Evolutionary conservation across 2,113 vertebrate species (phyloP), one percentile per base, ranked within the genome.

Genomic region (Aix galericulata): DNA sequence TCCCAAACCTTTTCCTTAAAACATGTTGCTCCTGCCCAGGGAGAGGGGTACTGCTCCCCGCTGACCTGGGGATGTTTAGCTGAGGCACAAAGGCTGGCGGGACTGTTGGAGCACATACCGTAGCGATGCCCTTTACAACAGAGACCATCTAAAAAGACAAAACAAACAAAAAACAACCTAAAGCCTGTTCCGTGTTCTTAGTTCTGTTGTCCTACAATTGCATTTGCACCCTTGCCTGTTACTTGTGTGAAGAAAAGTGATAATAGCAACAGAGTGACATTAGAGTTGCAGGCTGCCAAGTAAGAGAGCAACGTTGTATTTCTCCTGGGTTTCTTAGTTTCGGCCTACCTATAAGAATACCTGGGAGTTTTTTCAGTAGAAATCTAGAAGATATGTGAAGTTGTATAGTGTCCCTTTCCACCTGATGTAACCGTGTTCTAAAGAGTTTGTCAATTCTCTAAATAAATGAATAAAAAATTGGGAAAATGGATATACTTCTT

Each of bases 11-110:
- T 53, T 56, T 34, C 22, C 25, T 82, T 82, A 40, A 68, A 76
- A 95, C 27, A 5, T 5, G 0, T 31, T 27, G 23, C 6, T 55
- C 20, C 5, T 36, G 38, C 5, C 53, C 0, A 0, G 36, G 23
- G 25, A 21, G 18, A 0, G 4, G 55, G 22, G 42, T 1, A 13
- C 40, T 36, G 56, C 12, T 8, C 58, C 50, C 50, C 7, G 42
- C 40, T 81, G 60, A 16, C 55, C 59, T 4, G 11, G 6, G 0
- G 3, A 8, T 23, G 1, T 44, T 25, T 50, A 7, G 36, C n/a
- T 53, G 58, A 9, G 18, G 3, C 18, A 0, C n/a, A 11, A 63
- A 34, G 31, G 56, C 1, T 1, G 15, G 29, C 74, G 8, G 0
- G 13, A 60, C 46, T 34, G 53, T 53, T 29, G 34, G 29, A 34